These are phyloP conservation scores for Nyctalus aviator DNA, from an alignment of 2,797 vertebrate species.

Conservation along the genomic window DNA sequence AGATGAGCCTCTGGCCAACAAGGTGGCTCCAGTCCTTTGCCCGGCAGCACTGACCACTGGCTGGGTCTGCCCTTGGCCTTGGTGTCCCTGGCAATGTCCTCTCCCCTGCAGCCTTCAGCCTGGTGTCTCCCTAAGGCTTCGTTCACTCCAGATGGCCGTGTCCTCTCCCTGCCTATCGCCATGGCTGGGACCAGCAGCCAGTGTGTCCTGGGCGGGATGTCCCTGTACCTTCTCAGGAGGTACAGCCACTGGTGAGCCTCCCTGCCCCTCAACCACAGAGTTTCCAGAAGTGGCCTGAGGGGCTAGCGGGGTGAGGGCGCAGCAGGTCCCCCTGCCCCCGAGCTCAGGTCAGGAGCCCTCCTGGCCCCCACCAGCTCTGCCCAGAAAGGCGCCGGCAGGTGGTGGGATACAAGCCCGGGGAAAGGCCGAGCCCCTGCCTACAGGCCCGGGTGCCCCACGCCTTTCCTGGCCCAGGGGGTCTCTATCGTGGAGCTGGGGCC, in stretches of 20 bases:
- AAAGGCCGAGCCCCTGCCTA: not conserved
- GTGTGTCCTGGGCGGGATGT: not conserved
- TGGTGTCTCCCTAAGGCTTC: too few relatives aligned
- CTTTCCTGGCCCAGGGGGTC: not conserved
- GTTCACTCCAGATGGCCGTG: not conserved
- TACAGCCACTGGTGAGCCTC: not conserved
- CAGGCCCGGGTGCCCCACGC: accelerated
- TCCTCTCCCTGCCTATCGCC: not conserved
- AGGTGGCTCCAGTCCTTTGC: too few relatives aligned
- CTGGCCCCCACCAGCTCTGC: too few relatives aligned
- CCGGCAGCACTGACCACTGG: not conserved
- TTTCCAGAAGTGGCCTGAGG: not conserved
- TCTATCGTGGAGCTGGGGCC: not conserved
- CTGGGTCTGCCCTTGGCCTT: not conserved
- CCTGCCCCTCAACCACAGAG: accelerated
- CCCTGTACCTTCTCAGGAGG: not conserved
- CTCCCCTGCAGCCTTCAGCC: too few relatives aligned
- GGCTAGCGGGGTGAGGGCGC: accelerated
- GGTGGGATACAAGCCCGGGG: too few relatives aligned
- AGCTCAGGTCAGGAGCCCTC: not conserved
- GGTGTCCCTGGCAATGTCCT: not conserved
- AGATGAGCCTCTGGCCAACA: not conserved
- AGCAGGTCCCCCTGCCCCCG: accelerated
- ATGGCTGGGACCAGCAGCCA: not conserved
- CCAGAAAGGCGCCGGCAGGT: not conserved